Evolutionary conservation across 1,140 invertebrate genomes (phyloP), one percentile per base, ranked within the genome.

Genomic region (Cylas formicarius): DNA sequence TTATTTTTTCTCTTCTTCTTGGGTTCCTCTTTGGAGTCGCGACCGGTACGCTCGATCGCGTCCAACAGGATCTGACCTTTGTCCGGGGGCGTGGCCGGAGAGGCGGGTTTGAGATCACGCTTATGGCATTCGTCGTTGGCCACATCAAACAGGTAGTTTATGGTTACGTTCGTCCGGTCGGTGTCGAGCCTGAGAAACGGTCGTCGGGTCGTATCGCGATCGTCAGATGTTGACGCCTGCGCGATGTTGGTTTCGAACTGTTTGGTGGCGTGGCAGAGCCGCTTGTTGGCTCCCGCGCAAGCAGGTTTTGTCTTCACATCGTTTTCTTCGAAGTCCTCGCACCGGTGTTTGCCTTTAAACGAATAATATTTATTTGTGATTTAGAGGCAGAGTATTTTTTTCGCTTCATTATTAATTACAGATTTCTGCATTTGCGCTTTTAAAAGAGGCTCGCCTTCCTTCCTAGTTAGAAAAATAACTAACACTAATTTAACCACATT

Each of bases 41-140:
- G 31, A 10, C 51, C 56, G 26, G 54, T 60, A 16, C 74, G 60
- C 40, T 75, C 57, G 23, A 75, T 74, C 2, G 73, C 74, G 28
- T 71, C 69, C 27, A 76, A 48, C 21, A 75, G 39, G 38, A 72
- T 60, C 35, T 76, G 70, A n/a, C 71, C 71, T 46, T 75, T 74
- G 50, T 68, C 50, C 31, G 50, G 34, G 10, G n/a, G n/a, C n/a
- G n/a, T n/a, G n/a, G n/a, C n/a, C n/a, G n/a, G n/a, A n/a, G n/a
- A n/a, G n/a, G 42, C 31, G 9, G 27, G 44, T 18, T 48, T 59
- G 60, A 62, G 58, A 61, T 61, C 58, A 57, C 55, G 44, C 34
- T 38, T 38, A 35, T 47, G 38, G 40, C 33, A 37, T 23, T 24
- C 14, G 9, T 37, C 44, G 11, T 32, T 7, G 44, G 19, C 29